Conservation (phyloP, 2,888 invertebrate species). For the Agapostemon virescens region DNA sequence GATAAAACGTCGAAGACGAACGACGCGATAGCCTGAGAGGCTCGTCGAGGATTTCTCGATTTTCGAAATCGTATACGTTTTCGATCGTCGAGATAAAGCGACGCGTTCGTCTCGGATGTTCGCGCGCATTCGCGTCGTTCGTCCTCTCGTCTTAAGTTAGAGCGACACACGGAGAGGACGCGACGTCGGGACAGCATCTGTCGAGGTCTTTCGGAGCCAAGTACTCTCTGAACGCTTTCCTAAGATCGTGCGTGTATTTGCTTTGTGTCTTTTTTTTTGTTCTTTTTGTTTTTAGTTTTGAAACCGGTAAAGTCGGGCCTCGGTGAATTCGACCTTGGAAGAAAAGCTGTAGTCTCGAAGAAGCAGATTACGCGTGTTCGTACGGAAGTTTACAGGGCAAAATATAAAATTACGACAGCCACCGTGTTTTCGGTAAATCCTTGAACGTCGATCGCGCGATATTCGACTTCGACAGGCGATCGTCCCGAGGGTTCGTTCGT, state of each 20-base stretch:
- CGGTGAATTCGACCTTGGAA: too few relatives aligned
- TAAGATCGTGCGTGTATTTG: neutral
- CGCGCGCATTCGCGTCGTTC: neutral
- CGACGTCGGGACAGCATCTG: neutral
- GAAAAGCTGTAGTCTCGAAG: too few relatives aligned
- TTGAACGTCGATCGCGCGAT: neutral
- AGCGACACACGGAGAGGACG: neutral
- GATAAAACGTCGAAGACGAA: neutral
- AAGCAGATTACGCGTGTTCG: too few relatives aligned
- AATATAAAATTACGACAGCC: too few relatives aligned
- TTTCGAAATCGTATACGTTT: neutral
- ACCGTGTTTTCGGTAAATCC: too few relatives aligned
- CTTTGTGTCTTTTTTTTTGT: neutral
- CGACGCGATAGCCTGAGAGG: neutral
- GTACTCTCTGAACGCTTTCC: neutral
- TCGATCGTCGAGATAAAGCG: too few relatives aligned
- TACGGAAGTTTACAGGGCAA: too few relatives aligned
- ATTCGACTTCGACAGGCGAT: neutral
- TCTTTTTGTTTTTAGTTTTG: too few relatives aligned
- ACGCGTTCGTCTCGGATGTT: neutral
- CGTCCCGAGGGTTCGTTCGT: neutral
- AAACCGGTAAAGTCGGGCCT: too few relatives aligned
- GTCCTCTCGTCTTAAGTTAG: neutral
- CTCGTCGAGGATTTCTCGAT: neutral
- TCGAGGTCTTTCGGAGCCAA: neutral